Evolutionary conservation across 2,888 invertebrate species (phyloP).

Genomic region (Zygaena filipendulae): DNA sequence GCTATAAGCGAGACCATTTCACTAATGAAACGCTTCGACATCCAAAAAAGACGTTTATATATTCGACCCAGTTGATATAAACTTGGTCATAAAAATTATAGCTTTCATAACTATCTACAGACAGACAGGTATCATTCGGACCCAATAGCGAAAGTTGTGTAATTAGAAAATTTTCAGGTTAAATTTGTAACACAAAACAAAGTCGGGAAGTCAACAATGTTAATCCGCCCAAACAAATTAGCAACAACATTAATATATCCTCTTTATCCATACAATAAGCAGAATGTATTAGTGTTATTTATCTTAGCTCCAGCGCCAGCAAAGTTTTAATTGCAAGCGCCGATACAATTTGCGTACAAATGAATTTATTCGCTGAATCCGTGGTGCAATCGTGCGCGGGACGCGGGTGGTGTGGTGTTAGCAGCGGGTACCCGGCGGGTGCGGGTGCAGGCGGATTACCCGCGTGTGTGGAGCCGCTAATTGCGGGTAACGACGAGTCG

Average conservation of each 20-base stretch:
- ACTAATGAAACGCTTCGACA: too few species aligned
- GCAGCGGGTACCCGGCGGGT: conserved; percentile 21
- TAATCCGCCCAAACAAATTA: conserved; percentile 65
- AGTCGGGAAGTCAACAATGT: conserved; percentile 48
- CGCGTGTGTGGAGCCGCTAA: conserved; percentile 60
- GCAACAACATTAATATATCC: conserved; percentile 66
- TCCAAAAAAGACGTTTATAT: too few species aligned
- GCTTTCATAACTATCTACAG: too few species aligned
- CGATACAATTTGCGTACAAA: conserved; percentile 69
- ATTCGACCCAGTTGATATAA: too few species aligned
- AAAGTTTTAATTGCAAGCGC: conserved; percentile 69
- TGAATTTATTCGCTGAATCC: conserved; percentile 67
- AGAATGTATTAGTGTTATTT: conserved; percentile 68
- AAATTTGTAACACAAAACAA: too few species aligned
- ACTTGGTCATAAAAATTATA: too few species aligned
- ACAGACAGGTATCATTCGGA: too few species aligned
- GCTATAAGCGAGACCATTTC: too few species aligned
- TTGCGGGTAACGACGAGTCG: conserved; percentile 52
- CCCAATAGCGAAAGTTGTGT: too few species aligned
- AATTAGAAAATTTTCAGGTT: too few species aligned
- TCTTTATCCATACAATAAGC: conserved; percentile 63
- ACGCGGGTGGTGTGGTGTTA: conserved; percentile 23
- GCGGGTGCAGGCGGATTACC: conserved; percentile 41
- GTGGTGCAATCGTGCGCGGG: conserved; percentile 51
- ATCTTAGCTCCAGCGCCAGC: conserved; percentile 64